phyloP scores from a whole-genome alignment of 2,113 vertebrate genomes.

The Crotalus tigris region DNA sequence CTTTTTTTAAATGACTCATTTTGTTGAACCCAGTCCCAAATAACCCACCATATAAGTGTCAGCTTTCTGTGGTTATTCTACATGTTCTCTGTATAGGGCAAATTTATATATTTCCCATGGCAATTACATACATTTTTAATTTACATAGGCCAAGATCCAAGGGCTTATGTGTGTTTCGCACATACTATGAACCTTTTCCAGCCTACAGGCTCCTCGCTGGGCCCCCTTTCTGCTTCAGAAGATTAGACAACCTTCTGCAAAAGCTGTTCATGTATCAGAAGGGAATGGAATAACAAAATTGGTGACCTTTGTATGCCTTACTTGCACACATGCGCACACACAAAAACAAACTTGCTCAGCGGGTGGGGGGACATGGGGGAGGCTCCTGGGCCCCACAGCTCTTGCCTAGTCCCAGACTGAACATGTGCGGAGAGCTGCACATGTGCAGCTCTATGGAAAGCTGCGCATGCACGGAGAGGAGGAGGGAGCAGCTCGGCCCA shows the following conservation, averaged over 20 bases:
- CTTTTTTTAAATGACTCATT: background rate
- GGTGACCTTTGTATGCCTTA: background rate
- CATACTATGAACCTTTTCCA: background rate
- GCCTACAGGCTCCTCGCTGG: background rate
- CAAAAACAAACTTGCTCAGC: background rate
- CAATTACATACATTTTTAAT: constrained; percentile 82
- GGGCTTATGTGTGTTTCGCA: background rate
- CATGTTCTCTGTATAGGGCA: constrained; percentile 28
- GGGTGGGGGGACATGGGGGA: too few species aligned
- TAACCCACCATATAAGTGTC: background rate
- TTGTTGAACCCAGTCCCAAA: background rate
- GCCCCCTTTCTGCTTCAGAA: background rate
- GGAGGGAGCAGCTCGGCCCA: too few species aligned
- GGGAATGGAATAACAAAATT: background rate
- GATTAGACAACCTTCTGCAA: background rate
- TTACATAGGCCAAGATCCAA: constrained; percentile 52
- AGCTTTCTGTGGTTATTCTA: background rate
- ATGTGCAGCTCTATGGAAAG: too few species aligned
- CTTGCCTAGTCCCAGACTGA: too few species aligned
- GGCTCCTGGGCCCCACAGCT: too few species aligned
- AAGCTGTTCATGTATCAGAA: background rate
- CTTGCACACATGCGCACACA: background rate
- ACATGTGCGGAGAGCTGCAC: too few species aligned
- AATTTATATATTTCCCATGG: constrained; percentile 76
- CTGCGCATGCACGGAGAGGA: too few species aligned